These are phyloP conservation scores for Etheostoma cragini DNA, from an alignment of 2,113 vertebrate species.

Conservation along the genomic window DNA sequence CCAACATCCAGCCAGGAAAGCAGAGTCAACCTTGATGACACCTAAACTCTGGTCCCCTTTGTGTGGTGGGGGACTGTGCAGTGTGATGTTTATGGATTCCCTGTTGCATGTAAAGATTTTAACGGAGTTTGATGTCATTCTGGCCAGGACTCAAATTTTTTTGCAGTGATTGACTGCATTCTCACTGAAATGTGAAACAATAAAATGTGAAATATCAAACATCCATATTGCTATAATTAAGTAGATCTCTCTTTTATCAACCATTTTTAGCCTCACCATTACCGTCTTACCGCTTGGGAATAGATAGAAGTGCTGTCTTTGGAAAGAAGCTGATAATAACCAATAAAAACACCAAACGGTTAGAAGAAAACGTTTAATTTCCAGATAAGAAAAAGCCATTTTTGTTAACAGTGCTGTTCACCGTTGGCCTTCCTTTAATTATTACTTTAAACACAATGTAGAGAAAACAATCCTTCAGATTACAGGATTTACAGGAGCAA, in stretches of 20 bases:
- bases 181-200: slow-evolving; percentile 7
- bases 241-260: slow-evolving; percentile 5
- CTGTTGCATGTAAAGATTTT: slow-evolving; percentile 27
- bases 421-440: slow-evolving; percentile 40
- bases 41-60: slow-evolving; percentile 54
- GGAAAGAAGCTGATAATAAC: slow-evolving; percentile 39
- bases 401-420: slow-evolving; percentile 32
- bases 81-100: slow-evolving; percentile 41
- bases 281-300: slow-evolving; percentile 25
- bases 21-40: slow-evolving; percentile 50
- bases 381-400: slow-evolving; percentile 40
- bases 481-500: slow-evolving; percentile 50
- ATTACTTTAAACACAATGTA: slow-evolving; percentile 35
- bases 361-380: slow-evolving; percentile 46
- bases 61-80: slow-evolving; percentile 20
- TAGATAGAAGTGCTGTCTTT: slow-evolving; percentile 44
- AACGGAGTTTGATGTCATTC: slow-evolving; percentile 37
- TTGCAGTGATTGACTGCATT: neutral
- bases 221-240: slow-evolving; percentile 28
- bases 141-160: neutral
- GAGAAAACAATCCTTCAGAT: slow-evolving; percentile 40
- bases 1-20: slow-evolving; percentile 36
- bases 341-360: slow-evolving; percentile 7
- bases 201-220: too few relatives aligned
- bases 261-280: slow-evolving; percentile 52